phyloP scores from a whole-genome alignment of 2,113 vertebrate genomes.

The Pygathrix nemaeus region DNA sequence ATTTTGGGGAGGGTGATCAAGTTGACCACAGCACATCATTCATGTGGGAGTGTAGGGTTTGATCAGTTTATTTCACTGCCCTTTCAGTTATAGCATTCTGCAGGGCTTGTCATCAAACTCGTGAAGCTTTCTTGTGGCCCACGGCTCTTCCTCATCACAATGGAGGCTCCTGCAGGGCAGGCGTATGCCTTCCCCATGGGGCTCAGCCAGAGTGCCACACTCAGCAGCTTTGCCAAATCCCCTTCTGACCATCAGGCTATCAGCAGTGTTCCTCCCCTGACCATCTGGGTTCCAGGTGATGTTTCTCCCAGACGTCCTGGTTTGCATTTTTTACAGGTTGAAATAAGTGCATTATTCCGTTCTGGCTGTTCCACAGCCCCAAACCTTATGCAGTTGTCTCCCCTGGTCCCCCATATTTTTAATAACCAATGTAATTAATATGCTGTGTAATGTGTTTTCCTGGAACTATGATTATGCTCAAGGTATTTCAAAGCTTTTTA shows the following conservation, averaged over 20 bases:
- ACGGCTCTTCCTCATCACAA: too few species aligned
- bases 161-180: neutral
- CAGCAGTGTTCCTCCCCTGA: slow-evolving; percentile 1
- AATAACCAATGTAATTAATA: slow-evolving; percentile 69
- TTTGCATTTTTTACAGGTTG: slow-evolving; percentile 38
- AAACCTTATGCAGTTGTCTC: slow-evolving; percentile 4
- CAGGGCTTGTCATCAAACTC: neutral
- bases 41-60: neutral
- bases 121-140: neutral
- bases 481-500: slow-evolving; percentile 39
- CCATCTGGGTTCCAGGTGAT: slow-evolving; percentile 22
- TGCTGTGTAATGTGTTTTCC: slow-evolving; percentile 73
- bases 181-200: neutral
- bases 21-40: neutral
- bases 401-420: slow-evolving; percentile 32
- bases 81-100: neutral
- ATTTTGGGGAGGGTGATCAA: neutral
- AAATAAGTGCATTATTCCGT: slow-evolving; percentile 1
- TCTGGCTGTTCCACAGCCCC: neutral
- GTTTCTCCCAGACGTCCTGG: neutral
- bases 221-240: neutral
- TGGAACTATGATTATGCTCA: slow-evolving; percentile 68
- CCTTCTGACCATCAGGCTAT: neutral
- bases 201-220: neutral
- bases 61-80: neutral